Evolutionary conservation across 2,888 invertebrate species (phyloP).

Genomic region (Stenodema calcarata): DNA sequence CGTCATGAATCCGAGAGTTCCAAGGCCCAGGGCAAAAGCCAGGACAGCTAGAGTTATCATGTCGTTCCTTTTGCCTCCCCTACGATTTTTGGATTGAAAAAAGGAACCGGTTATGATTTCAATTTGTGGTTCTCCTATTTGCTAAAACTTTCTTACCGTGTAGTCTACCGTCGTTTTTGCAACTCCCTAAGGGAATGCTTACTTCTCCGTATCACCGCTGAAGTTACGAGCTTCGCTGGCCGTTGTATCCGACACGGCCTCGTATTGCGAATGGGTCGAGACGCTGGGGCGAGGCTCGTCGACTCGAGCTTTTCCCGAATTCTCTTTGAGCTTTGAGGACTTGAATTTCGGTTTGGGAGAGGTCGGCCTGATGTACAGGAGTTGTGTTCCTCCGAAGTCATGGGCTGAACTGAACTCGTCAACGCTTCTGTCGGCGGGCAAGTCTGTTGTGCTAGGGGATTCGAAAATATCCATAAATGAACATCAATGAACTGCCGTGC

Average conservation of each 20-base stretch:
- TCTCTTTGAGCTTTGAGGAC: not conserved
- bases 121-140: no score
- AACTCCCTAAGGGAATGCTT: not conserved
- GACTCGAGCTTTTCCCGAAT: not conserved
- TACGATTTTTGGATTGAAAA: not conserved
- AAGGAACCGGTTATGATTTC: not conserved
- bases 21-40: not conserved
- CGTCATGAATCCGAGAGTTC: slow-evolving; percentile 15
- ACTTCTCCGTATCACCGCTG: not conserved
- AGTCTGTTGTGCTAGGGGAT: no score
- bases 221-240: not conserved
- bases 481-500: no score
- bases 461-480: no score
- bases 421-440: not conserved
- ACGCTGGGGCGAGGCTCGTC: not conserved
- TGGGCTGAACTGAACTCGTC: not conserved
- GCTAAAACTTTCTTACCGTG: no score
- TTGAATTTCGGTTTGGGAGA: not conserved
- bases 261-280: not conserved
- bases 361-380: not conserved
- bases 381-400: slow-evolving; percentile 8
- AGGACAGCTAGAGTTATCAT: not conserved
- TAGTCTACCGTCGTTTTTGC: no score
- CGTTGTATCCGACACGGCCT: not conserved
- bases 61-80: not conserved